phyloP scores from a whole-genome alignment of 1,140 invertebrate species.

The Ceratina calcarata region DNA sequence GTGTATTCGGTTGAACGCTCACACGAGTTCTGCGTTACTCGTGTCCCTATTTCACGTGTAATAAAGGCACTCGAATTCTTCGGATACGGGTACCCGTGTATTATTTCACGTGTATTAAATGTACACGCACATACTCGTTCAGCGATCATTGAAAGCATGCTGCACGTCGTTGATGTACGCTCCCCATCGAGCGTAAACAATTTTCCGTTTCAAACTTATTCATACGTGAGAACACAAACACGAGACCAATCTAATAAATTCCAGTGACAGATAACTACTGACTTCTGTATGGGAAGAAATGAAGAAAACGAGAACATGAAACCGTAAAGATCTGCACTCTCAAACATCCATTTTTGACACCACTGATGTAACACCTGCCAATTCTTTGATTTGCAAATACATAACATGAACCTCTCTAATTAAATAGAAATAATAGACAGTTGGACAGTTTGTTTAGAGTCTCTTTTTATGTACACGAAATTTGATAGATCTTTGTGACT shows the following conservation, averaged over 20 bases:
- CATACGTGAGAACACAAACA: not conserved
- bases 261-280: not conserved
- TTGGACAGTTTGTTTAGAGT: not conserved
- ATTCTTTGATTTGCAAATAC: conserved; percentile 12
- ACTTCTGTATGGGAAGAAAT: too few relatives aligned
- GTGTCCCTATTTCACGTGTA: too few relatives aligned
- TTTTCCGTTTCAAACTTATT: not conserved
- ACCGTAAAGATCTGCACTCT: not conserved
- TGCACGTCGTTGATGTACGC: not conserved
- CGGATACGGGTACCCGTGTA: too few relatives aligned
- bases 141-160: too few relatives aligned
- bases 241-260: conserved; percentile 10
- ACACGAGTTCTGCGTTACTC: too few relatives aligned
- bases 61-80: too few relatives aligned
- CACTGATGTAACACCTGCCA: conserved; percentile 18
- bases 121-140: too few relatives aligned
- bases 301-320: not conserved
- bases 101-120: too few relatives aligned
- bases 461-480: not conserved
- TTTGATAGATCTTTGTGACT: not conserved
- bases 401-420: conserved; percentile 1
- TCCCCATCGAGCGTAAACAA: not conserved
- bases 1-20: too few relatives aligned
- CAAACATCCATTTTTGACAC: not conserved
- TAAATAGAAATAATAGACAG: conserved; percentile 42